Evolutionary conservation across 2,888 invertebrate species (phyloP).

Genomic region (Oligia strigilis): DNA sequence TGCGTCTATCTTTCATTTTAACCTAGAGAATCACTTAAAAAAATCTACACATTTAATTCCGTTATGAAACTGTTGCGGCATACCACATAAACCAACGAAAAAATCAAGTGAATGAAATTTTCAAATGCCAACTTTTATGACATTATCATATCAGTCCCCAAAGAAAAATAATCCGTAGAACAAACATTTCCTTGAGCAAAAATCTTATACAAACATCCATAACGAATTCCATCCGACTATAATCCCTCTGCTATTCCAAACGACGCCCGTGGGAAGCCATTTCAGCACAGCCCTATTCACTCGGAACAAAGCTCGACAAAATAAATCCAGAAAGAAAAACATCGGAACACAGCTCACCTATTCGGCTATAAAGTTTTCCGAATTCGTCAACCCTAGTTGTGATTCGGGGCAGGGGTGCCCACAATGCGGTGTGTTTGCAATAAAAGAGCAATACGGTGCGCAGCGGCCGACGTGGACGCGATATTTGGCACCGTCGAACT

Average conservation of each 20-base stretch:
- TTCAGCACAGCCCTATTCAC: conserved; percentile 54
- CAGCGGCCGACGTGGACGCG: conserved; percentile 29
- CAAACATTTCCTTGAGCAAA: conserved; percentile 41
- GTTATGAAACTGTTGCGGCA: background rate
- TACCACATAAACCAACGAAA: background rate
- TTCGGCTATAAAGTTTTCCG: conserved; percentile 55
- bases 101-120: conserved; percentile 4
- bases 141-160: conserved; percentile 45
- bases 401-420: conserved; percentile 54
- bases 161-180: conserved; percentile 37
- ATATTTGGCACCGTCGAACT: conserved; percentile 59
- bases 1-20: background rate
- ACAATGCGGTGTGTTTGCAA: conserved; percentile 62
- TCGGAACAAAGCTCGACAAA: conserved; percentile 54
- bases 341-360: conserved; percentile 52
- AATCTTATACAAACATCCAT: conserved; percentile 48
- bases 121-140: conserved; percentile 43
- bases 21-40: background rate
- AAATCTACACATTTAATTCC: background rate
- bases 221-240: conserved; percentile 51
- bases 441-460: conserved; percentile 59
- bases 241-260: conserved; percentile 46
- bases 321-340: conserved; percentile 55
- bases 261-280: conserved; percentile 53
- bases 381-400: conserved; percentile 60